A percentile compares a stretch with the other conserved stretches of the same genome.
These are phyloP conservation scores for Girardinus metallicus DNA, from an alignment of 2,797 vertebrate species.

Conservation along the genomic window DNA sequence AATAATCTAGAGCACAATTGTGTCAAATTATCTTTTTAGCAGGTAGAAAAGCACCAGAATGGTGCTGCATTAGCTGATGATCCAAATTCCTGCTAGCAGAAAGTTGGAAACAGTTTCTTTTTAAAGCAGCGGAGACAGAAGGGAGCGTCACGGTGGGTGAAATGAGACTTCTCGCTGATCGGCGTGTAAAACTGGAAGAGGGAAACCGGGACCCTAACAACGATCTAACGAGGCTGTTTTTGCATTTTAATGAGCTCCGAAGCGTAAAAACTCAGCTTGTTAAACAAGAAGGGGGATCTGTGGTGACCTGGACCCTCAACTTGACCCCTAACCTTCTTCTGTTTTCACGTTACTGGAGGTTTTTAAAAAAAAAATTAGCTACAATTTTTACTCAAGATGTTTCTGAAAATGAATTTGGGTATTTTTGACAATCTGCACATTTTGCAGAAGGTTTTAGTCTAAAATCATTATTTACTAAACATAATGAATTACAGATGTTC, in stretches of 20 bases:
- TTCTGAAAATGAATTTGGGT: not conserved
- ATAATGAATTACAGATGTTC: not conserved
- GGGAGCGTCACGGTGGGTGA: not conserved
- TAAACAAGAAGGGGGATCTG: not conserved
- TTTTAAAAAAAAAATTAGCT: not conserved
- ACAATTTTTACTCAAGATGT: not conserved
- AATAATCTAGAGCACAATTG: not conserved
- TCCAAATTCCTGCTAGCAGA: not conserved
- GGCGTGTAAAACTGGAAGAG: not conserved
- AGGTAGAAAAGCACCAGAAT: not conserved
- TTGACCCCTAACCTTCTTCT: not conserved
- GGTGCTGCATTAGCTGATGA: not conserved
- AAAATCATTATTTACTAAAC: not conserved
- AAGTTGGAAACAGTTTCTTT: not conserved
- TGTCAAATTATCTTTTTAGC: not conserved
- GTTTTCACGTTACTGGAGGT: not conserved
- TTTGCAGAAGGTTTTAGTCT: not conserved
- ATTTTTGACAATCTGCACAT: not conserved
- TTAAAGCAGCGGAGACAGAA: not conserved
- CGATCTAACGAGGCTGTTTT: not conserved
- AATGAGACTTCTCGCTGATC: not conserved
- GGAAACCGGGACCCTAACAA: not conserved
- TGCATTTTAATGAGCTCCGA: conserved; percentile 5
- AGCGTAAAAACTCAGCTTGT: conserved; percentile 1
- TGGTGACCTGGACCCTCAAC: not conserved